Evolutionary conservation across 2,888 invertebrate species (phyloP), one percentile per base, ranked within the genome.

Genomic region (Caenorhabditis sulstoni): DNA sequence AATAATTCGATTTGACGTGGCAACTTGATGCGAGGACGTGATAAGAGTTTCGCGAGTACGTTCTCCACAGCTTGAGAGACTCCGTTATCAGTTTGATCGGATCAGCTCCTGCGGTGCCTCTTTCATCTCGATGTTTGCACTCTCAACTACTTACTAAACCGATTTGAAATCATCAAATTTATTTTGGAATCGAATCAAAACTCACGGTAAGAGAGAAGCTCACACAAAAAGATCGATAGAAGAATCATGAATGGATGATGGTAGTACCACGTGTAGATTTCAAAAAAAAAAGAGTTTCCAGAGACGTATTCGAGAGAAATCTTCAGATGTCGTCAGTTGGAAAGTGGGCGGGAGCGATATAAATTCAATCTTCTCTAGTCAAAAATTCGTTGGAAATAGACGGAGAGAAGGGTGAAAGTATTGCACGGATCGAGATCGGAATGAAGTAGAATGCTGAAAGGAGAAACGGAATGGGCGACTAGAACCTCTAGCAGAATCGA

Each of bases 1-100:
- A 41, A 68, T 70, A 70, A 70, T 70, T 70, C 23, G 62, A 70
- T 62, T 44, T 70, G 68, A 70, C 68, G 70, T 70, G 70, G 70
- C 70, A 62, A 55, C 35, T 62, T 70, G 70, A 70, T 70, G 70
- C 61, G 53, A 52, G 52, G 52, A 68, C 59, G 35, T 59, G 68
- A 68, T 59, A 58, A 58, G 50, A 41, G n/a, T 62, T 49, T 57
- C 29, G 29, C 29, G 29, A 47, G 55, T 66, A 55, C 45, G 55
- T 55, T 59, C 45, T 59, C 29, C 59, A 1, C 44, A n/a, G n/a
- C n/a, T n/a, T 14, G 45, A 39, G 20, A 16, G 35, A 50, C 29
- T 23, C 62, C 47, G 29, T 44, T 70, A 70, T 70, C 70, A 70
- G 47, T 62, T 45, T 71, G 55, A 71, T 37, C 62, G 49, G 55